These are phyloP conservation scores for Patella pellucida DNA, from an alignment of 2,888 invertebrate genomes.

Conservation along the genomic window DNA sequence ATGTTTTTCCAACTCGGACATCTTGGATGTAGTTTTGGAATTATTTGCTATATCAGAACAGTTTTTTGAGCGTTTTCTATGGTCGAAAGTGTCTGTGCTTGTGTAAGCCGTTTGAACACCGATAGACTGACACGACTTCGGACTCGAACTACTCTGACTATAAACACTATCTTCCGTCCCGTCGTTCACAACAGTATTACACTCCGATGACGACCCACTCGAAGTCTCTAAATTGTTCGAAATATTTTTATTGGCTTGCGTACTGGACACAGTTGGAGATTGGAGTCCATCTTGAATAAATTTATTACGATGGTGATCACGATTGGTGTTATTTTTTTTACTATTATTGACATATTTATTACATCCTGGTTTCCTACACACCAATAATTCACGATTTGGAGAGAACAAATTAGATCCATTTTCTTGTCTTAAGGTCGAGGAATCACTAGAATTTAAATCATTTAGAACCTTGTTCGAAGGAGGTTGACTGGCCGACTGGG, in stretches of 20 bases:
- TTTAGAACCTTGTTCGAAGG: too few relatives aligned
- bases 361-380: too few relatives aligned
- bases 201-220: background rate
- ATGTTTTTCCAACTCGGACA: conserved; percentile 41
- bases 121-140: background rate
- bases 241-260: background rate
- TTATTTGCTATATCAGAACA: background rate
- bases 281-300: background rate
- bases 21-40: conserved; percentile 15
- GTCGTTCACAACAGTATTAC: background rate
- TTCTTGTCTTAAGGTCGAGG: too few relatives aligned
- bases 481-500: too few relatives aligned
- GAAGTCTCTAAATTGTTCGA: background rate
- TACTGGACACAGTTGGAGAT: background rate
- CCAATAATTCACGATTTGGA: too few relatives aligned
- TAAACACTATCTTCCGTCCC: background rate
- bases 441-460: too few relatives aligned
- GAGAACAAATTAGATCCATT: too few relatives aligned
- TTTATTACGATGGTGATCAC: too few relatives aligned
- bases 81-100: background rate
- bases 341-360: too few relatives aligned
- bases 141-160: background rate
- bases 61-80: background rate
- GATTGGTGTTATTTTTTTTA: too few relatives aligned
- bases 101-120: background rate